Evolutionary conservation across 2,888 invertebrate genomes (phyloP).

Genomic region (Cancer borealis): DNA sequence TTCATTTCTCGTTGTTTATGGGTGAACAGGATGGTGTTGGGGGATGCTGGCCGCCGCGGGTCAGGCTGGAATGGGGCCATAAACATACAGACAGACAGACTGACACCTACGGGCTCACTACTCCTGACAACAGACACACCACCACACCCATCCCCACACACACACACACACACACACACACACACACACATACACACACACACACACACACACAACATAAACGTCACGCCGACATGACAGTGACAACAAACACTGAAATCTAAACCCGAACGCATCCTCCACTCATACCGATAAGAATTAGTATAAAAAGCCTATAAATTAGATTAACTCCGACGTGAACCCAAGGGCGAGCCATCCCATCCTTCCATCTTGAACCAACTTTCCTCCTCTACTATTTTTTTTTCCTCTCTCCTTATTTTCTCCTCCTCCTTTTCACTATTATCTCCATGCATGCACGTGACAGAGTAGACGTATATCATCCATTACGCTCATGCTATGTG

Average conservation of each 20-base stretch:
- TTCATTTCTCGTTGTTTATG: slow-evolving; percentile 34
- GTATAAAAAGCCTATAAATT: slow-evolving; percentile 62
- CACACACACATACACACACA: background rate
- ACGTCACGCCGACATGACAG: slow-evolving; percentile 7
- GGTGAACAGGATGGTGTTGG: background rate
- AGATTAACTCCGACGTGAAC: slow-evolving; percentile 56
- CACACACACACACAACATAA: background rate
- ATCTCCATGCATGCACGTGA: slow-evolving; percentile 51
- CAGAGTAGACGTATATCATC: slow-evolving; percentile 50
- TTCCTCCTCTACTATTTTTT: background rate
- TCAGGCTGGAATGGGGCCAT: slow-evolving; percentile 23
- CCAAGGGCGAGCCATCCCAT: slow-evolving; percentile 32
- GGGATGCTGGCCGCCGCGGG: slow-evolving; percentile 4
- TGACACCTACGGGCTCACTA: slow-evolving; percentile 23
- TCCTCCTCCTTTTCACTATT: slow-evolving; percentile 15
- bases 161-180: slow-evolving; percentile 30
- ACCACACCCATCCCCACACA: background rate
- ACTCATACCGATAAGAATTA: slow-evolving; percentile 59
- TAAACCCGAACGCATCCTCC: slow-evolving; percentile 52
- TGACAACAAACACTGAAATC: slow-evolving; percentile 36
- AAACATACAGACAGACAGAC: slow-evolving; percentile 29
- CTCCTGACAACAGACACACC: slow-evolving; percentile 29
- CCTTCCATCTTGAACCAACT: slow-evolving; percentile 44
- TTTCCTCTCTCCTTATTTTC: background rate
- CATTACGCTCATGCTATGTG: background rate